Evolutionary conservation across 2,888 invertebrate species (phyloP), one percentile per base, ranked within the genome.

Genomic region (Poecilus cupreus): DNA sequence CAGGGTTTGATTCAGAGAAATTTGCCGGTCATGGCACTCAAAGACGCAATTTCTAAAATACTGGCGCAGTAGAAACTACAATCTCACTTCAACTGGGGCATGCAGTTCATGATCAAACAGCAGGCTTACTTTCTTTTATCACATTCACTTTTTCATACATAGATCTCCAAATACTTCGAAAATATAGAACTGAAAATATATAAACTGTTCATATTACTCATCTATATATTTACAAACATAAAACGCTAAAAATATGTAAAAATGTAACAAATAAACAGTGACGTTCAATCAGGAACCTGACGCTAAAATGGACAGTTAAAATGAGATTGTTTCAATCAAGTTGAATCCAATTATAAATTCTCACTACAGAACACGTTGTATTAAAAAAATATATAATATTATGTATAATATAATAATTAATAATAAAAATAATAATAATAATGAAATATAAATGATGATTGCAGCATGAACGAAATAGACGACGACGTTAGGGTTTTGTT

Each of bases 351-450:
- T 46, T 10, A 46, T 26, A 79, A 68, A 46, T 76, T 80, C 51
- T 80, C 80, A 80, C 80, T 80, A 80, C 70, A 54, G 39, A 80
- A 70, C 72, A 54, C 70, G 80, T 70, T 79, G 70, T 68, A 64
- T 80, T 80, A 70, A 80, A 80, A 80, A 80, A 80, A 80, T 70
- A 80, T 80, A 80, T 79, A 79, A 64, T 79, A 78, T 78, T 78
- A 80, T 80, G 37, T 80, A 80, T 80, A 80, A 39, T 22, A 51
- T 49, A 26, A 80, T 80, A 54, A 68, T 68, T 13, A 78, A 46
- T 20, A 77, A 39, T 77, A 57, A 77, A 60, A 77, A 77, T 79
- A 80, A 75, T 80, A 70, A 80, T 78, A 78, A 78, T 78, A 78
- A 78, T 78, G 37, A 51, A 80, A 54, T 80, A 79, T 68, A 68